A percentile compares a stretch with the other conserved stretches of the same genome.
Evolutionary conservation across 37 sponge, comb jelly and placozoan species (phyloP).

Genomic region (Eunapius fragilis): DNA sequence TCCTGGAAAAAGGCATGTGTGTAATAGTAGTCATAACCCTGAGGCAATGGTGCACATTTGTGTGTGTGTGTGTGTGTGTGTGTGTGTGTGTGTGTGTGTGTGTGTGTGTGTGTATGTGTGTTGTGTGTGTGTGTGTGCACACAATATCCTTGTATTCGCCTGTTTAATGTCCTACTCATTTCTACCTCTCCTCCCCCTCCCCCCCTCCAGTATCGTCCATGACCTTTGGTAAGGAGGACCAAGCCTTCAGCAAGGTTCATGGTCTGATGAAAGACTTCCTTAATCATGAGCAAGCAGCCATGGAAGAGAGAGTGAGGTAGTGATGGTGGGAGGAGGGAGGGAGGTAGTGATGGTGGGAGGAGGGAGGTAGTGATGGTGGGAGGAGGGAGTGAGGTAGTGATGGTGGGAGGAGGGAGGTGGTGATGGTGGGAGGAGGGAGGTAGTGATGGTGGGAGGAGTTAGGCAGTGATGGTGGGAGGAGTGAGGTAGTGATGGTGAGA

Average conservation of each 20-base stretch:
- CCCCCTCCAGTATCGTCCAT: conserved; percentile 64
- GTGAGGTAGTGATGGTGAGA: background rate
- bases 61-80: too few species aligned
- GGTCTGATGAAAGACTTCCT: conserved; percentile 64
- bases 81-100: too few species aligned
- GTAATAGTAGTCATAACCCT: too few species aligned
- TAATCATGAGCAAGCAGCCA: conserved; percentile 50
- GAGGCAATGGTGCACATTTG: too few species aligned
- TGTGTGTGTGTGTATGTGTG: conserved; percentile 43
- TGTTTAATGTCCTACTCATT: background rate
- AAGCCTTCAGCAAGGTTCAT: conserved; percentile 56
- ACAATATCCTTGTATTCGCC: background rate
- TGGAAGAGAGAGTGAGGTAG: conserved; percentile 68
- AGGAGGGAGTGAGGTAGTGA: background rate
- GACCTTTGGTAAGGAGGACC: conserved; percentile 74
- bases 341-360: background rate
- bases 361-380: background rate
- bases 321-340: background rate
- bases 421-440: background rate
- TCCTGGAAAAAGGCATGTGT: too few species aligned
- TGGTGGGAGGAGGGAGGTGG: background rate
- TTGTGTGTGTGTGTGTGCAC: conserved; percentile 43
- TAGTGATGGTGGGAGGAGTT: background rate
- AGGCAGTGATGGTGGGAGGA: too few species aligned
- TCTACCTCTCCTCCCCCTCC: background rate